Base-by-base conservation (phyloP, 2,888 invertebrate species). In the Gymnocheta viridis region DNA sequence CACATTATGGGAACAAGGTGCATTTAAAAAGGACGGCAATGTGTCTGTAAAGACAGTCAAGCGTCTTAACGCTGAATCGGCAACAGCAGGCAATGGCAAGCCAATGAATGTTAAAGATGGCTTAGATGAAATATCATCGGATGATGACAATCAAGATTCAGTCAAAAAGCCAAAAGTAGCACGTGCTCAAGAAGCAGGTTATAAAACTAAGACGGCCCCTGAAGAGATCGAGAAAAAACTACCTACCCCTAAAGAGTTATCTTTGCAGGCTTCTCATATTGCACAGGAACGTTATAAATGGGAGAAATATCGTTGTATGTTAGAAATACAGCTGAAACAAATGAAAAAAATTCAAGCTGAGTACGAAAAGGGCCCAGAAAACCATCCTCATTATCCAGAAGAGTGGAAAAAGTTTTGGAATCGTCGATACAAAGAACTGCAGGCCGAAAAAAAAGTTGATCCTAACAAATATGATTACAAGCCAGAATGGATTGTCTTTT, bases 341-440 rank as follows among this genome's bases (percentile, higher is more conserved):
- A 93, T 95, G 67, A 94, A 94, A 72, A 94, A 95, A 85, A 93
- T 94, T 0, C 92, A 96, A 6, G 94, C 95, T 73, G 95, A 95
- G 84, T 96, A 96, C 89, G 96, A 96, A 89, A 95, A 96, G 89
- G 96, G 96, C 89, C 97, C 97, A 0, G 97, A 97, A 89, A 97
- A 96, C 86, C 97, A 97, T 92, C 97, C 97, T 0, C 93, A 95
- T 3, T 97, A 97, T 90, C 96, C 96, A 0, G 96, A 96, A 60
- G 97, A 97, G 89, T 97, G 97, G 97, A 97, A 97, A 89, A 95
- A 95, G 89, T 97, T 97, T 90, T 97, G 97, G 97, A 96, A 96
- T 90, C 93, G 94, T 10, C 94, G 96, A 1, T 96, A 96, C 90
- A 96, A 96, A 89, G 96, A 96, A 91, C 92, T 96, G 69, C 96